These are phyloP conservation scores for Ephialtes manifestator DNA, from an alignment of 2,888 invertebrate genomes.

Conservation along the genomic window DNA sequence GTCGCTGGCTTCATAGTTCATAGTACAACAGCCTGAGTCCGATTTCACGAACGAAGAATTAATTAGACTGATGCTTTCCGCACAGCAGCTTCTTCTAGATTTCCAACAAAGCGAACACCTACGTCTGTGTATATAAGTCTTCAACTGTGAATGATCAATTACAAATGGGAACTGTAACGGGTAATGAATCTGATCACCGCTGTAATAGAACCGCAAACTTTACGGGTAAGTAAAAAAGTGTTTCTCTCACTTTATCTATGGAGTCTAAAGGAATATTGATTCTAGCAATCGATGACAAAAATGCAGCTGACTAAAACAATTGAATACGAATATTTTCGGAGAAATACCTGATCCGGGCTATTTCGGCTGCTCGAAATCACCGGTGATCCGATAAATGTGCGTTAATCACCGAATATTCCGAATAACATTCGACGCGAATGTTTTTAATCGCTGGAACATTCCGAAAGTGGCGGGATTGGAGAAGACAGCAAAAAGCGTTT, in stretches of 20 bases:
- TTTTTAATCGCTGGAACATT: not conserved
- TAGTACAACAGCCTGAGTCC: conserved; percentile 48
- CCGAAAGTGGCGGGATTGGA: not conserved
- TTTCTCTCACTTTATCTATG: not conserved
- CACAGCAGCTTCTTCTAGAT: conserved; percentile 30
- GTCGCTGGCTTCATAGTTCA: conserved; percentile 48
- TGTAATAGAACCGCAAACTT: not conserved
- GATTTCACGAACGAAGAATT: conserved; percentile 66
- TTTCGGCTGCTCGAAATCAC: not conserved
- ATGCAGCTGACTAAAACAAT: not conserved
- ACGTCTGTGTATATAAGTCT: not conserved
- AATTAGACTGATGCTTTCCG: conserved; percentile 67
- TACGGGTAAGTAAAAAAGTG: not conserved
- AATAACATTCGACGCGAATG: conserved; percentile 7
- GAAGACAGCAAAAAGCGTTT: conserved; percentile 6
- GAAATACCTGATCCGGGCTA: not conserved
- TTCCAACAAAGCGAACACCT: not conserved
- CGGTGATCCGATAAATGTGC: conserved; percentile 18
- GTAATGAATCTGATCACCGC: conserved; percentile 55
- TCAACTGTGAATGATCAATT: conserved; percentile 48
- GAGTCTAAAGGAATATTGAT: not conserved
- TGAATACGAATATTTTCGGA: not conserved
- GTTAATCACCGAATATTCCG: conserved; percentile 20
- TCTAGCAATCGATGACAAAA: not conserved
- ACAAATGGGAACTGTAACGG: conserved; percentile 43